Conservation (phyloP, 2,888 invertebrate species). For the Zaprionus obscuricornis region DNA sequence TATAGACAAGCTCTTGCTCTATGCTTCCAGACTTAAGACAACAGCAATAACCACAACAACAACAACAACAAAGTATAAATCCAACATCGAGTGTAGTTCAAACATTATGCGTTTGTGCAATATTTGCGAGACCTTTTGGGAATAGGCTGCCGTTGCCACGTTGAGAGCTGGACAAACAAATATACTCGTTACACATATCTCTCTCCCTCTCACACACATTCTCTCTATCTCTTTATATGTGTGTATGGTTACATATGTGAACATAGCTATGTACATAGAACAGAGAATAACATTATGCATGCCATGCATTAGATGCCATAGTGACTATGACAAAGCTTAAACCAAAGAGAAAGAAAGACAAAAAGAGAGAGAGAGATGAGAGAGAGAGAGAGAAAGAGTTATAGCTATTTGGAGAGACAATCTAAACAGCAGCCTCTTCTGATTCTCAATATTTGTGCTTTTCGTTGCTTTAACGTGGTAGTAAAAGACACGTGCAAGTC, state of each 20-base stretch:
- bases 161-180: constrained; percentile 64
- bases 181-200: constrained; percentile 3
- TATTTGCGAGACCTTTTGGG: constrained; percentile 65
- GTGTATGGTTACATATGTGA: not conserved
- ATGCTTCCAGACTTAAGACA: constrained; percentile 24
- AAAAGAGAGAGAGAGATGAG: constrained; percentile 6
- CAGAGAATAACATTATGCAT: constrained; percentile 52
- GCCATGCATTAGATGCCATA: constrained; percentile 23
- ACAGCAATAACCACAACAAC: constrained; percentile 9
- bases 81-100: constrained; percentile 61
- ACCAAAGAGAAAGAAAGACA: constrained; percentile 1
- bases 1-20: constrained; percentile 9
- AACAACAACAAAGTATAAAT: constrained; percentile 22
- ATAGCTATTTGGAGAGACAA: too few species aligned
- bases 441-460: constrained; percentile 40
- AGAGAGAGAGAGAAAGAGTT: constrained; percentile 8
- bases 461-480: constrained; percentile 27
- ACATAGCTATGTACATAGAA: constrained; percentile 38
- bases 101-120: constrained; percentile 67
- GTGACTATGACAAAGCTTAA: too few species aligned
- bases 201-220: too few species aligned
- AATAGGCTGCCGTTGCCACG: constrained; percentile 41
- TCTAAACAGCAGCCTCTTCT: constrained; percentile 24
- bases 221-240: not conserved
- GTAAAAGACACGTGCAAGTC: constrained; percentile 1